Base-by-base conservation (phyloP, 2,888 invertebrate species). In the Selenia dentaria region DNA sequence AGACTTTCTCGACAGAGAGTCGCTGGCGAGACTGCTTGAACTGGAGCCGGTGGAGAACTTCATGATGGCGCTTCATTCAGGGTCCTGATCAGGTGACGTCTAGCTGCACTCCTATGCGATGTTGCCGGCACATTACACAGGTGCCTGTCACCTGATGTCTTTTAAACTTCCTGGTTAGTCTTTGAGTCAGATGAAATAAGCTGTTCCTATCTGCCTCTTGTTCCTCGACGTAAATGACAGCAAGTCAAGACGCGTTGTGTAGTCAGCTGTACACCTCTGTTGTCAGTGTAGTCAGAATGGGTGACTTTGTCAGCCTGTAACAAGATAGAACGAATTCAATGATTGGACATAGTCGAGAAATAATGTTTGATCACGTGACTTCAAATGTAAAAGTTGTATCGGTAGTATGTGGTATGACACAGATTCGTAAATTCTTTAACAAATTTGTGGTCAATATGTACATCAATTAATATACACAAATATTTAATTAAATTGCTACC, bases 1-100 rank as follows among this genome's bases (percentile, higher is more conserved):
- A 29, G 94, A 93, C 65, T 93, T 93, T 68, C 93, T 94, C 61
- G 92, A 92, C 71, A 91, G 82, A 66, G 92, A 92, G 69, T 94
- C 94, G 70, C 92, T 92, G 73, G 92, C 92, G 69, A 94, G 91
- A 78, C 93, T 93, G 79, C 93, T 93, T 56, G 93, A 92, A 66
- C 93, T 92, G 57, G 92, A 92, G 27, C 93, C 92, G 59, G 92
- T 92, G 57, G 93, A 92, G 81, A 93, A 93, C 89, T 93, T 93
- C 93, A 93, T 91, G 63, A 53, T 83, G 41, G 22, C 9, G 60
- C 64, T 59, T 70, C 78, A 76, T 78, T 57, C 71, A 76, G 70
- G 45, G 48, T 54, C 44, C 41, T 60, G 33, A 64, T 85, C 85
- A 87, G 71, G 88, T 90, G 70, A 86, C 82, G 64, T 88, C 88